Base-by-base conservation (phyloP, 2,888 invertebrate genomes). In the Pseudococcus longispinus region DNA sequence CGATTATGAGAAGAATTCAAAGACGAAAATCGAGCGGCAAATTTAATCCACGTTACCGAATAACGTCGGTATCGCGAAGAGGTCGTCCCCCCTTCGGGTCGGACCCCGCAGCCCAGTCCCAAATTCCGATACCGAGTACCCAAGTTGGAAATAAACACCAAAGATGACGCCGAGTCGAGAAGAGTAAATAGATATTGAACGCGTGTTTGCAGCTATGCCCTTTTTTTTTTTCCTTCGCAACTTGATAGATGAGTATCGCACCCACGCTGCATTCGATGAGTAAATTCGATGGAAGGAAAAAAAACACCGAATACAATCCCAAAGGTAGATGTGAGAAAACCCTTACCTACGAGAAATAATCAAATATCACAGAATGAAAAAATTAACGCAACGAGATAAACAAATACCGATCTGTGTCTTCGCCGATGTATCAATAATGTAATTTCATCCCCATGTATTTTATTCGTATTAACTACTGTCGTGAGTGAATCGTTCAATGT, bases 1-100 rank as follows among this genome's bases (percentile, higher is more conserved):
- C 65, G 65, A 65, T 9, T 65, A 65, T 11, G 11, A 80, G 23
- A 46, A 23, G 23, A 20, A 20, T 20, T 44, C 51, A 3, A 44
- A 83, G 83, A 83, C n/a, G 83, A 87, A 88, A 88, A 88, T 87
- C 87, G 85, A 87, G 84, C 87, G 74, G 74, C 74, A 74, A 29
- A 37, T 37, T 37, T 74, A 74, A 74, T 32, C 37, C 23, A 60
- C 2, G 60, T 60, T 60, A 60, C 60, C 60, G 60, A 60, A 37
- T 20, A 60, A 1, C 44, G 51, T 32, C 37, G 74, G 74, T 74
- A 74, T 37, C 74, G 74, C 18, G 26, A 29, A 13, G 18, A 2
- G n/a, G 74, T 15, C 74, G 15, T 32, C 32, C 29, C 74, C 18
- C n/a, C 74, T 74, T 37, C 29, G 74, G 15, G 51, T 5, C 51